Evolutionary conservation across 2,888 invertebrate genomes (phyloP).

Genomic region (Pachydiplax longipennis): DNA sequence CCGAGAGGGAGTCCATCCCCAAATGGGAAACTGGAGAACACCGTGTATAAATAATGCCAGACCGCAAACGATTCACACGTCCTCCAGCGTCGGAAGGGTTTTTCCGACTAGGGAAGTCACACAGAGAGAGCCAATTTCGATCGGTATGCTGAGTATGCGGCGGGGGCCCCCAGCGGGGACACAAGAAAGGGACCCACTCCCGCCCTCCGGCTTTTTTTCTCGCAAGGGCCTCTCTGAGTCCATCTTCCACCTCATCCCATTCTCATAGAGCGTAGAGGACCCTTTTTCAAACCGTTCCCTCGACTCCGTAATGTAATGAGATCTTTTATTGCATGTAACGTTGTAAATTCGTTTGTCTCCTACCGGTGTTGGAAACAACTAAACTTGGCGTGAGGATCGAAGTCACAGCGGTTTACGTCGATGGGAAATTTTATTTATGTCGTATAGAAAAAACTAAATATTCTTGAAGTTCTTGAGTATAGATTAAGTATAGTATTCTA

Average conservation of each 20-base stretch:
- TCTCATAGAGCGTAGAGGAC: no score
- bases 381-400: no score
- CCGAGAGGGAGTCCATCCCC: constrained; percentile 24
- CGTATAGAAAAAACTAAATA: no score
- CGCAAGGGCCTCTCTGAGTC: neutral
- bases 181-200: neutral
- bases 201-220: neutral
- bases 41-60: constrained; percentile 38
- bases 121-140: constrained; percentile 37
- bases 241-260: neutral
- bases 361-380: no score
- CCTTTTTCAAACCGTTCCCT: neutral
- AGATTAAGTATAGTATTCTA: no score
- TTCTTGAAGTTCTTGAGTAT: no score
- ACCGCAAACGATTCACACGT: constrained; percentile 43
- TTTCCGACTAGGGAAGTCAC: constrained; percentile 2
- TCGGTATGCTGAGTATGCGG: constrained; percentile 34
- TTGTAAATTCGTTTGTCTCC: no score
- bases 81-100: constrained; percentile 18
- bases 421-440: no score
- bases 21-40: constrained; percentile 37
- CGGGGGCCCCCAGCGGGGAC: constrained; percentile 24
- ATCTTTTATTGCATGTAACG: no score
- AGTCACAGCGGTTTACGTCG: no score
- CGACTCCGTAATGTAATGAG: neutral